Conservation (phyloP, 2,113 vertebrate species). For the Diadophis punctatus region DNA sequence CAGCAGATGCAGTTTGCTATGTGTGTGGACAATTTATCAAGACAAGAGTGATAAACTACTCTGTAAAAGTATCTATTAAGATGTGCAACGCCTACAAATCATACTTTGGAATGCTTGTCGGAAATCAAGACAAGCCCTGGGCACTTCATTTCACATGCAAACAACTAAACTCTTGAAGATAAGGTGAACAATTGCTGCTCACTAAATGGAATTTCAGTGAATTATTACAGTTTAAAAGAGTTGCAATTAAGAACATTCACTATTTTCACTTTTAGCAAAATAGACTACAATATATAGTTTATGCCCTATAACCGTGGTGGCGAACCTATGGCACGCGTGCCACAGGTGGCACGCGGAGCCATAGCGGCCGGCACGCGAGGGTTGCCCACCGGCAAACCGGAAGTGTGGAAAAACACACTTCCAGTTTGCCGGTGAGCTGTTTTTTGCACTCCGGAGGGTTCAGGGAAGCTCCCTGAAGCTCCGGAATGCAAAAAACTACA, state of each 20-base stretch:
- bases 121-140: background rate
- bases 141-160: background rate
- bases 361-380: too few relatives aligned
- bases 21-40: background rate
- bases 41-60: background rate
- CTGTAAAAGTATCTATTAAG: background rate
- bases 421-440: too few relatives aligned
- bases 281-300: background rate
- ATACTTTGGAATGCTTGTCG: background rate
- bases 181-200: background rate
- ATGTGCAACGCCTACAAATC: background rate
- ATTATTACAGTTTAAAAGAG: background rate
- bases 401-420: too few relatives aligned
- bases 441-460: too few relatives aligned
- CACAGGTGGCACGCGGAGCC: too few relatives aligned
- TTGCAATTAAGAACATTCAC: background rate
- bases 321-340: too few relatives aligned
- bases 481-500: too few relatives aligned
- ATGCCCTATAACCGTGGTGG: too few relatives aligned
- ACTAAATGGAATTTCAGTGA: background rate
- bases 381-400: too few relatives aligned
- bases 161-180: background rate
- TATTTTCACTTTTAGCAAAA: background rate
- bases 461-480: too few relatives aligned
- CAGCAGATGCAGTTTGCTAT: background rate